phyloP scores from a whole-genome alignment of 2,797 vertebrate genomes.

The Craterocephalus amniculus region DNA sequence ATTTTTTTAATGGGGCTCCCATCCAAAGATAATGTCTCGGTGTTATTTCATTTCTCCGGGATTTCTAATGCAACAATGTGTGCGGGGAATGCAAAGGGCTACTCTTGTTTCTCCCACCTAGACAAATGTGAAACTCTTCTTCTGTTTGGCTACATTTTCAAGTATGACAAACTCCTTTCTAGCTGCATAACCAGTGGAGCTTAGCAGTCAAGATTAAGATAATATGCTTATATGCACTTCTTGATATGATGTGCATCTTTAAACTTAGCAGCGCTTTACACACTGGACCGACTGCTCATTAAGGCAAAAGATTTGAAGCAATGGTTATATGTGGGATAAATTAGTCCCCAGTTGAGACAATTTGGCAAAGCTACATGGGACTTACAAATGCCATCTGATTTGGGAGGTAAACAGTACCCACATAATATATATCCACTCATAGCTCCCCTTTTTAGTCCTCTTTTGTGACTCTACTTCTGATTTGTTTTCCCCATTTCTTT shows the following conservation, averaged over 20 bases:
- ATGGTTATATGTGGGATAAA: constrained; percentile 43
- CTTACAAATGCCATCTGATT: constrained; percentile 26
- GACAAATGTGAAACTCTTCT: constrained; percentile 17
- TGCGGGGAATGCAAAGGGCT: constrained; percentile 45
- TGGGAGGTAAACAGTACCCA: constrained; percentile 9
- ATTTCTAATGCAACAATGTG: constrained; percentile 37
- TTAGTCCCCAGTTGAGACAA: constrained; percentile 10
- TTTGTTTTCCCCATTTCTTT: constrained; percentile 21
- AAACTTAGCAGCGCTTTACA: not conserved
- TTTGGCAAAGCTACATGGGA: constrained; percentile 30
- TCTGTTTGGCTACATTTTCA: not conserved
- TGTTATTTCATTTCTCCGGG: constrained; percentile 55
- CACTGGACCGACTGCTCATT: constrained; percentile 21
- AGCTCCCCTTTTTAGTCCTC: not conserved
- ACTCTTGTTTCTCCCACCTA: constrained; percentile 17
- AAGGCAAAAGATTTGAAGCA: not conserved
- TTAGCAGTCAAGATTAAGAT: not conserved
- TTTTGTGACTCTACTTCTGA: constrained; percentile 21
- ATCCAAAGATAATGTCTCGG: constrained; percentile 60
- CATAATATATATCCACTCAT: constrained; percentile 20
- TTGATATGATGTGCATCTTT: not conserved
- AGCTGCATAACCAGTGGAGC: not conserved
- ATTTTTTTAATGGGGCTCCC: constrained; percentile 66
- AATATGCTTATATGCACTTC: not conserved
- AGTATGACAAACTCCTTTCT: constrained; percentile 11